phyloP scores from a whole-genome alignment of 2,888 invertebrate genomes.

The Syrista parreyssii region DNA sequence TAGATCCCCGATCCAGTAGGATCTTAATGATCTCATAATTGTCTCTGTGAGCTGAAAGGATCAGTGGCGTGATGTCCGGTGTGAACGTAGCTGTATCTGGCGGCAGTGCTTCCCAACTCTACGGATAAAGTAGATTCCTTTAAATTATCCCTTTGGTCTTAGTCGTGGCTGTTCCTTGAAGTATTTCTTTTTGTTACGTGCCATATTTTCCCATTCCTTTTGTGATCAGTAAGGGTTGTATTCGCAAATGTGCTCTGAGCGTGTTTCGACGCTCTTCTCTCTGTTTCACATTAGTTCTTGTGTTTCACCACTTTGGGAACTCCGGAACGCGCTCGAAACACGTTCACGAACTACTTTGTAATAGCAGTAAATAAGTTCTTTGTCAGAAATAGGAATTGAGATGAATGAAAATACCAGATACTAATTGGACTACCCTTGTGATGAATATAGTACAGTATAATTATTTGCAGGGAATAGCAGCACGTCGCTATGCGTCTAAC shows the following conservation, averaged over 20 bases:
- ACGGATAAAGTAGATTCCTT: conserved; percentile 39
- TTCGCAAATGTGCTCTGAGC: not conserved
- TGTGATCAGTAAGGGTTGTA: not conserved
- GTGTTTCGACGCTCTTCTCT: not conserved
- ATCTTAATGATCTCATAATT: conserved; percentile 99
- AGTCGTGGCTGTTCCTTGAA: conserved; percentile 20
- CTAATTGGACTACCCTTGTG: not conserved
- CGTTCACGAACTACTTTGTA: not conserved
- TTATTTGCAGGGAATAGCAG: not conserved
- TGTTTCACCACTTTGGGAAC: not conserved
- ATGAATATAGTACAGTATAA: not conserved
- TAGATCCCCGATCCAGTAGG: conserved; percentile 93
- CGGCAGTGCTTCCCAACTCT: conserved; percentile 94
- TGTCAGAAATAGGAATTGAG: not conserved
- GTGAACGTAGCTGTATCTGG: conserved; percentile 95
- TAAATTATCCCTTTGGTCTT: conserved; percentile 12
- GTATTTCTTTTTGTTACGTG: not conserved
- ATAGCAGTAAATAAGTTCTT: not conserved
- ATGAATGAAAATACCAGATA: not conserved
- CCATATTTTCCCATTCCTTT: not conserved
- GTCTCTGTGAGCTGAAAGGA: conserved; percentile 96
- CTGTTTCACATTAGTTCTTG: not conserved
- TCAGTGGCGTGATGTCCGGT: conserved; percentile 96
- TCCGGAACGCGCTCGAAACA: not conserved
- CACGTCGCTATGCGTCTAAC: not conserved